Conservation (phyloP, 2,113 vertebrate species). For the Mormoops blainvillei region DNA sequence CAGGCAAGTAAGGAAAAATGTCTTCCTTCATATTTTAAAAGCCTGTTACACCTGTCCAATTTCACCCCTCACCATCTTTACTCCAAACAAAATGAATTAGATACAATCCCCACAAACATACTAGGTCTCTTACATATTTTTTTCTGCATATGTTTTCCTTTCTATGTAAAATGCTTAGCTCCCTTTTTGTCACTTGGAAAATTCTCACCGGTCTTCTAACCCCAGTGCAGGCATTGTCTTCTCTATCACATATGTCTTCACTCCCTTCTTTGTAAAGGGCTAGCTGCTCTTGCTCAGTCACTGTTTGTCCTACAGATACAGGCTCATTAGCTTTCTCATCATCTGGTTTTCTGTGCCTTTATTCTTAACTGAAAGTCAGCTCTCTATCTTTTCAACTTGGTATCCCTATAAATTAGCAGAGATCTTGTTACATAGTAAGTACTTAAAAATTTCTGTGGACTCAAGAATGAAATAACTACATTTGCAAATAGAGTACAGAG, state of each 20-base stretch:
- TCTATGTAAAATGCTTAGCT: background rate
- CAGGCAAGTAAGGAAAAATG: background rate
- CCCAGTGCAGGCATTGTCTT: background rate
- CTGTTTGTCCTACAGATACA: background rate
- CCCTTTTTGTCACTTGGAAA: background rate
- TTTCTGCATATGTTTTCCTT: background rate
- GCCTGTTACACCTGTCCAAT: background rate
- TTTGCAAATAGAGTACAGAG: background rate
- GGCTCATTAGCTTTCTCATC: background rate
- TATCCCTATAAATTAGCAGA: background rate
- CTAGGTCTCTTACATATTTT: background rate
- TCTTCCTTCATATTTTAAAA: background rate
- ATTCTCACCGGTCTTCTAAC: background rate
- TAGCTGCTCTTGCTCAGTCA: background rate
- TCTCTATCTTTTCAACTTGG: background rate
- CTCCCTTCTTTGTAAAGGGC: background rate
- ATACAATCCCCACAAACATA: background rate
- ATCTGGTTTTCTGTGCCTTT: background rate
- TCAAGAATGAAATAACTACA: background rate
- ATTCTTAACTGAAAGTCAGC: background rate
- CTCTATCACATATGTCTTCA: background rate
- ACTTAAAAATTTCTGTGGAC: background rate
- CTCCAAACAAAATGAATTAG: background rate
- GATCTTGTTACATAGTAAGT: background rate
- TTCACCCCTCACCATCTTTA: background rate